Evolutionary conservation across 2,797 vertebrate genomes (phyloP).

Genomic region (Peromyscus eremicus): DNA sequence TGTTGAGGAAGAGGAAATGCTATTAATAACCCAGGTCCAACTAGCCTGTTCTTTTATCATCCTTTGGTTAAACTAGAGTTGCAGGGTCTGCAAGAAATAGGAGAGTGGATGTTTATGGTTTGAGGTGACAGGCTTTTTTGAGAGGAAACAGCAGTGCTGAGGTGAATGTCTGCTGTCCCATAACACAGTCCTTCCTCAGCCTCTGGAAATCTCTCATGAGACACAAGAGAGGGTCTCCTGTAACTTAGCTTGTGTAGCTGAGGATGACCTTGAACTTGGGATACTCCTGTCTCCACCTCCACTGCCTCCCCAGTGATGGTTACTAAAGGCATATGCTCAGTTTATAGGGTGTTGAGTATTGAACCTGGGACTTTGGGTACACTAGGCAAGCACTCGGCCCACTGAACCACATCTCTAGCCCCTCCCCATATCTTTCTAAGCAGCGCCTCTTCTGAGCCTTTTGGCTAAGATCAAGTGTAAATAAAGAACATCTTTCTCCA

Average conservation of each 20-base stretch:
- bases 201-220: background rate
- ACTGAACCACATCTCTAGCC: background rate
- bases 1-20: background rate
- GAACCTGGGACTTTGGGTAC: background rate
- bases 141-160: background rate
- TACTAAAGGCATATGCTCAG: background rate
- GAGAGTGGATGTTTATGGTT: background rate
- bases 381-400: background rate
- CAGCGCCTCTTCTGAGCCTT: background rate
- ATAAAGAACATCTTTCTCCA: background rate
- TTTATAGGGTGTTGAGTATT: background rate
- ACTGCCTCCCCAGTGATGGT: background rate
- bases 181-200: background rate
- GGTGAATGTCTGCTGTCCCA: background rate
- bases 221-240: background rate
- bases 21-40: background rate
- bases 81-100: background rate
- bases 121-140: too few relatives aligned
- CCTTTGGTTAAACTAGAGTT: background rate
- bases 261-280: background rate
- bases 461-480: background rate
- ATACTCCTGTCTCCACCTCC: background rate
- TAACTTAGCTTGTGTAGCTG: background rate
- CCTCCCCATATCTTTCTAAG: background rate
- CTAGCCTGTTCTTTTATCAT: background rate